phyloP scores from a whole-genome alignment of 2,113 vertebrate species.

The Mustela lutreola region DNA sequence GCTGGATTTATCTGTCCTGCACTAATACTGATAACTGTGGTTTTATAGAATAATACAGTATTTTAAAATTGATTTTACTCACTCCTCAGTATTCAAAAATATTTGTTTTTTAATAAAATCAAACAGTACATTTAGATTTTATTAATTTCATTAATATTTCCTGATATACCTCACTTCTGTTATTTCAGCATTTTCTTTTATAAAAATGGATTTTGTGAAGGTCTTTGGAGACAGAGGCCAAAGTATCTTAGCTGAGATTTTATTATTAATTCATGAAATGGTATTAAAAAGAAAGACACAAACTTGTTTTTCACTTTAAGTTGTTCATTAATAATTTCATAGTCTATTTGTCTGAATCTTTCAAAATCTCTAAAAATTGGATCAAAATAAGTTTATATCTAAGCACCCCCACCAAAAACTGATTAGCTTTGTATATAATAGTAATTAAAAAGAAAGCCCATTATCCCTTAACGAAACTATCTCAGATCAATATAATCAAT shows the following conservation, averaged over 20 bases:
- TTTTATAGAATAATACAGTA: neutral
- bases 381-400: neutral
- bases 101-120: neutral
- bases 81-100: neutral
- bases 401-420: neutral
- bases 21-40: neutral
- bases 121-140: neutral
- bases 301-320: neutral
- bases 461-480: neutral
- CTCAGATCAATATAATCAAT: neutral
- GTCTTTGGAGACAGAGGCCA: neutral
- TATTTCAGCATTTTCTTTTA: neutral
- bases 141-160: conserved; percentile 9
- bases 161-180: neutral
- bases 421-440: neutral
- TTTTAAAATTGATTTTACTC: neutral
- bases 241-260: neutral
- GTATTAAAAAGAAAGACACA: neutral
- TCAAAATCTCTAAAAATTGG: neutral
- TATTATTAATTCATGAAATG: conserved; percentile 33
- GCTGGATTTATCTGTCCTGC: neutral
- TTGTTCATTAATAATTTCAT: neutral
- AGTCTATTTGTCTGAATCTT: neutral
- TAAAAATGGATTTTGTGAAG: neutral
- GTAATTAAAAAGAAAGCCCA: neutral